A percentile compares a stretch with the other conserved stretches of the same genome.
Conservation (phyloP, 2,113 vertebrate species). For the Clinocottus analis region DNA sequence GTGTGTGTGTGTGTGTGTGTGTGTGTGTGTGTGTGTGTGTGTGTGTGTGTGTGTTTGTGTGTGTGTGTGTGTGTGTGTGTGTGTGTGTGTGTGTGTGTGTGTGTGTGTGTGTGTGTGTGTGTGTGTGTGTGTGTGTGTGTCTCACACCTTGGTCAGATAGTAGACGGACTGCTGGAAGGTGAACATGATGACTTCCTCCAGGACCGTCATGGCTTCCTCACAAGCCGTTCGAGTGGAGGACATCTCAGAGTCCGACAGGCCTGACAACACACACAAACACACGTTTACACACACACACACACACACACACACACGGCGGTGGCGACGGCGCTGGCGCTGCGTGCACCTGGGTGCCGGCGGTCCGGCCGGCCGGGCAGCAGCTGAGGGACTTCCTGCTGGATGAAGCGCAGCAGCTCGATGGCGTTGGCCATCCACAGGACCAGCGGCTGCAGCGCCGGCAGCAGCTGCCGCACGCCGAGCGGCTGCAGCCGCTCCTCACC, state of each 20-base stretch:
- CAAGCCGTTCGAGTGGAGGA: constrained; percentile 77
- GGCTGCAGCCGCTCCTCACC: no score
- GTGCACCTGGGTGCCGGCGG: constrained; percentile 57
- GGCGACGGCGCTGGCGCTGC: not conserved
- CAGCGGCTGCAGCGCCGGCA: constrained; percentile 79
- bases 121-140: no score
- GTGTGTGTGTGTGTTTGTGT: no score
- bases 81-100: no score
- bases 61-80: no score
- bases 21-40: no score
- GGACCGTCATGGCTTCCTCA: constrained; percentile 85
- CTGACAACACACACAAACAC: constrained; percentile 45
- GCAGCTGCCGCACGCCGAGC: constrained; percentile 70
- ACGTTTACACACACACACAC: not conserved
- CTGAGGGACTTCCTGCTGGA: constrained; percentile 83
- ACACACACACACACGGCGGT: not conserved
- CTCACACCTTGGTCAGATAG: constrained; percentile 86
- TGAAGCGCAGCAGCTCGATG: constrained; percentile 85
- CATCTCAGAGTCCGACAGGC: constrained; percentile 72
- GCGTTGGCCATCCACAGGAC: constrained; percentile 86
- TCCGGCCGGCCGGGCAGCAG: constrained; percentile 77
- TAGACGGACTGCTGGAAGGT: constrained; percentile 88
- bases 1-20: no score
- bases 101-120: no score
- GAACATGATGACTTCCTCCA: constrained; percentile 88